Conservation (phyloP, 2,888 invertebrate genomes). For the Hyalella azteca region DNA sequence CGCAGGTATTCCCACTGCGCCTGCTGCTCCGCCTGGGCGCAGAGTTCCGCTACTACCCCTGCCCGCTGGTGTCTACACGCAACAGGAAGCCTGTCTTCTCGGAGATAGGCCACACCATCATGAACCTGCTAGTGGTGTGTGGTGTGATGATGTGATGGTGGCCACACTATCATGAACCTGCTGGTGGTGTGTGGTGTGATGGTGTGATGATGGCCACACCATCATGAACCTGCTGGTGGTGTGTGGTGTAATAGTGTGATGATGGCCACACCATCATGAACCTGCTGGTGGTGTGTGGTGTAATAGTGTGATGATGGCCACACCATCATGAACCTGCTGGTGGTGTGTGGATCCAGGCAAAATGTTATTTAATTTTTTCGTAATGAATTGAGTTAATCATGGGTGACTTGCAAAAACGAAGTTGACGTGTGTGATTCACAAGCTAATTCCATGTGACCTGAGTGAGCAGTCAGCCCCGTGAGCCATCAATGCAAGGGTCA, state of each 20-base stretch:
- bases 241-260: too few relatives aligned
- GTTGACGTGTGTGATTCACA: too few relatives aligned
- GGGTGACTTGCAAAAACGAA: too few relatives aligned
- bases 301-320: too few relatives aligned
- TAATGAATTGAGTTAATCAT: too few relatives aligned
- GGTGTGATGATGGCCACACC: too few relatives aligned
- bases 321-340: constrained; percentile 84
- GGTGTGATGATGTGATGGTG: too few relatives aligned
- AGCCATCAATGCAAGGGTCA: too few relatives aligned
- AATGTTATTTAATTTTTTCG: too few relatives aligned
- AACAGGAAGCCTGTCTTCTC: constrained; percentile 79
- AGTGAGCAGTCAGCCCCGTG: too few relatives aligned
- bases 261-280: constrained; percentile 89
- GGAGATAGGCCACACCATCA: constrained; percentile 86
- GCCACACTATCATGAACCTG: constrained; percentile 86
- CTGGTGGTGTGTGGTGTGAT: constrained; percentile 70
- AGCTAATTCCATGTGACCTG: too few relatives aligned
- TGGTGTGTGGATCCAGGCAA: constrained; percentile 69
- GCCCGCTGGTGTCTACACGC: constrained; percentile 78
- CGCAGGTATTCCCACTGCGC: constrained; percentile 66
- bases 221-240: constrained; percentile 82
- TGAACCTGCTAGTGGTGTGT: constrained; percentile 77
- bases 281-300: constrained; percentile 71
- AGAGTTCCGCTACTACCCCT: constrained; percentile 84
- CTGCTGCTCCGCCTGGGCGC: constrained; percentile 80